Base-by-base conservation (phyloP, 2,113 vertebrate genomes). In the Tretioscincus oriximinensis region DNA sequence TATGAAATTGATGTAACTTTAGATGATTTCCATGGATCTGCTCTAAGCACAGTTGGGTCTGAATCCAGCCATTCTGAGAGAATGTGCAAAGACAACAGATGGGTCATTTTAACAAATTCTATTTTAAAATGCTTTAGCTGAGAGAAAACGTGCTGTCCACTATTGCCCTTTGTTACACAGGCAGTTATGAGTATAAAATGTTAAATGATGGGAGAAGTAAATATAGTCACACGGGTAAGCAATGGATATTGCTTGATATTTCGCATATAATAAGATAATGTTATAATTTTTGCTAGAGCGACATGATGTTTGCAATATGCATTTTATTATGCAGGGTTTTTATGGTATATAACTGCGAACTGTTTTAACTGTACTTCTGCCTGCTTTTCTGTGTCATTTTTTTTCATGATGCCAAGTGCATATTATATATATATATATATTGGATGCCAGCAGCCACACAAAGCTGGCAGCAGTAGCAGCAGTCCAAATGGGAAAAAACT, bases 281-380 rank as follows among this genome's bases (percentile, higher is more conserved):
- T 76, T 14, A 47, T 74, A 0, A 7, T 0, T 85, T 82, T 74
- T 86, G 81, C 49, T 87, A 70, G 66, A 86, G 73, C 24, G 61
- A 20, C 76, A 73, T 64, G 72, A 69, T 31, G 47, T 81, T 84
- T 81, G 45, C 75, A 64, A 82, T 81, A 81, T 79, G 85, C 67
- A 26, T 64, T 66, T 54, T 7, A 10, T 26, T 58, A 68, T 84
- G 35, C 79, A 85, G 76, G 72, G 35, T 77, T n/a, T 82, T 84
- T 83, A 64, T 24, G 61, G 49, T 28, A 41, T 41, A 41, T 41
- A 41, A 41, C 5, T 5, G 5, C 3, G 35, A 41, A 41, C 35
- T 41, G 35, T 41, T 41, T 5, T 41, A 41, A 41, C 35, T 41
- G 35, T 41, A 41, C 5, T 41, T 41, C 35, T 41, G 35, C 35